Conservation (phyloP, 1,140 invertebrate genomes). For the Euwallacea similis region DNA sequence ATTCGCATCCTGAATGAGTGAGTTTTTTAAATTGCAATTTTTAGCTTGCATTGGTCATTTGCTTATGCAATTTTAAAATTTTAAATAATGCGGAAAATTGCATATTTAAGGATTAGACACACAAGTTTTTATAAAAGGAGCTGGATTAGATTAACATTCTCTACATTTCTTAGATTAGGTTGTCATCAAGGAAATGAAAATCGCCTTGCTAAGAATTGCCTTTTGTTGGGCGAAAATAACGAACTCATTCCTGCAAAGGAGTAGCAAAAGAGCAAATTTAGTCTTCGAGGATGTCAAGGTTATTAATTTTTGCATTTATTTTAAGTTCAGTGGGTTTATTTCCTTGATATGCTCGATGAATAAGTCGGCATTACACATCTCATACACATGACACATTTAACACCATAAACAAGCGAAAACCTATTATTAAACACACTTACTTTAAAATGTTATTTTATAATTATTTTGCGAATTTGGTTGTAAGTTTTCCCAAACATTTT, state of each 20-base stretch:
- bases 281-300: too few relatives aligned
- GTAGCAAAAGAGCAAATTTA: too few relatives aligned
- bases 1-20: slow-evolving; percentile 26
- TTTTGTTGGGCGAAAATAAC: too few relatives aligned
- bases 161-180: slow-evolving; percentile 14
- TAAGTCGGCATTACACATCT: slow-evolving; percentile 30
- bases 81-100: slow-evolving; percentile 15
- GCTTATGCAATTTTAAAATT: neutral
- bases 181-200: too few relatives aligned
- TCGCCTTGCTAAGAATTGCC: too few relatives aligned
- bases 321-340: too few relatives aligned
- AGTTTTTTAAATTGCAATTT: slow-evolving; percentile 27
- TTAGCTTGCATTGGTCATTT: neutral
- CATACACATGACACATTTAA: slow-evolving; percentile 37
- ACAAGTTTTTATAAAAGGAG: slow-evolving; percentile 37
- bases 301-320: too few relatives aligned
- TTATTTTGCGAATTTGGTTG: slow-evolving; percentile 30
- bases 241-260: too few relatives aligned
- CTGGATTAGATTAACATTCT: slow-evolving; percentile 24
- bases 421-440: slow-evolving; percentile 42
- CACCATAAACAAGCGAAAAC: slow-evolving; percentile 41
- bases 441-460: slow-evolving; percentile 34
- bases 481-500: slow-evolving; percentile 28
- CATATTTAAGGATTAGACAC: neutral
- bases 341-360: neutral